phyloP scores from a whole-genome alignment of 2,113 vertebrate genomes.

The Nothobranchius kuhntae region DNA sequence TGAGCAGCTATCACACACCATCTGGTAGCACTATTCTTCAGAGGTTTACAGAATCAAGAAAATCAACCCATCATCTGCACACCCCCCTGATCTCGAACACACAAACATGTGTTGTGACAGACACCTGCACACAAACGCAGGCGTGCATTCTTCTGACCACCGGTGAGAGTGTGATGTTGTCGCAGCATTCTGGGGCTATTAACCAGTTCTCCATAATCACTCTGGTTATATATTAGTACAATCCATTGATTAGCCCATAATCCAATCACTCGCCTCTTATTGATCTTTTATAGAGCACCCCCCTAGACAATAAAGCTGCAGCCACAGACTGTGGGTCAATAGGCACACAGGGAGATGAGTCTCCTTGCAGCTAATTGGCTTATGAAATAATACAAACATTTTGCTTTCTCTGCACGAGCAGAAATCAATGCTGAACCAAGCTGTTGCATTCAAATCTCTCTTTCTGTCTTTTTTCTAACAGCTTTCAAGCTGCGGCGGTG shows the following conservation, averaged over 20 bases:
- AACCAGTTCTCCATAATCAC: conserved; percentile 71
- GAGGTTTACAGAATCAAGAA: conserved; percentile 62
- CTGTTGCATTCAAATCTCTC: conserved; percentile 71
- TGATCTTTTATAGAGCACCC: conserved; percentile 77
- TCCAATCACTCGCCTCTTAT: conserved; percentile 78
- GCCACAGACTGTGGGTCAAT: conserved; percentile 76
- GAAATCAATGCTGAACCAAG: conserved; percentile 74
- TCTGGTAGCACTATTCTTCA: conserved; percentile 70
- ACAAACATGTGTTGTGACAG: conserved; percentile 35
- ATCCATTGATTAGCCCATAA: conserved; percentile 78
- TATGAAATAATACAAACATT: conserved; percentile 83
- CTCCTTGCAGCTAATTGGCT: conserved; percentile 80
- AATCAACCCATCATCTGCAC: conserved; percentile 57
- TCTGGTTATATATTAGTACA: conserved; percentile 75
- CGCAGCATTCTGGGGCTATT: conserved; percentile 67
- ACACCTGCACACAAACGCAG: conserved; percentile 38
- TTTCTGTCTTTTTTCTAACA: conserved; percentile 21
- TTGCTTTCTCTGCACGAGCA: conserved; percentile 70
- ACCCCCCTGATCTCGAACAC: conserved; percentile 28
- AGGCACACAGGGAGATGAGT: conserved; percentile 69
- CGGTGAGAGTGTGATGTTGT: conserved; percentile 67
- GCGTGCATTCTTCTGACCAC: conserved; percentile 16
- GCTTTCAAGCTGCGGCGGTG: conserved; percentile 11
- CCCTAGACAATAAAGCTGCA: conserved; percentile 71
- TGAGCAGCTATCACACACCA: conserved; percentile 61